phyloP scores from a whole-genome alignment of 2,113 vertebrate genomes.

The Pagrus major region DNA sequence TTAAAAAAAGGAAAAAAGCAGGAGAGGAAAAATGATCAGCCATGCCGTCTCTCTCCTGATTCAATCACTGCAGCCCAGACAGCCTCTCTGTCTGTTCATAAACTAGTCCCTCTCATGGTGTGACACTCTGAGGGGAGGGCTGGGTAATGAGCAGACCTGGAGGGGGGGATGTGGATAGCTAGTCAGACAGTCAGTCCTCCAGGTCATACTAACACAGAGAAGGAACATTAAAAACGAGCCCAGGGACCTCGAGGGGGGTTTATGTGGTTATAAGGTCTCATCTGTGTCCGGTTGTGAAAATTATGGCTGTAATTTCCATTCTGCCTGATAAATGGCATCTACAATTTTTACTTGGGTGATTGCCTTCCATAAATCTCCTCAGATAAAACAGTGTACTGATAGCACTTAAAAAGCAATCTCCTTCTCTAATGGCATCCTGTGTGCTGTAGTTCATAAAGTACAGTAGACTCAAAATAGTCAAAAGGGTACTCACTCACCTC shows the following conservation, averaged over 20 bases:
- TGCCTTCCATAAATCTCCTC: slow-evolving; percentile 86
- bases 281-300: slow-evolving; percentile 84
- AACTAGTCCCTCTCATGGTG: slow-evolving; percentile 83
- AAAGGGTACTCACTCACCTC: slow-evolving; percentile 34
- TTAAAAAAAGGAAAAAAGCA: slow-evolving; percentile 54
- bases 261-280: slow-evolving; percentile 82
- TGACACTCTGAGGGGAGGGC: slow-evolving; percentile 74
- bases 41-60: slow-evolving; percentile 75
- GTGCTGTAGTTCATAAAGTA: slow-evolving; percentile 67
- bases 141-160: slow-evolving; percentile 82
- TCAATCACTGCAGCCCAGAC: slow-evolving; percentile 79
- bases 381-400: slow-evolving; percentile 77
- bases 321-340: slow-evolving; percentile 85
- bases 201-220: slow-evolving; percentile 71
- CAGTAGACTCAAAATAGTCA: slow-evolving; percentile 62
- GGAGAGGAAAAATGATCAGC: slow-evolving; percentile 47
- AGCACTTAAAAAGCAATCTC: slow-evolving; percentile 84
- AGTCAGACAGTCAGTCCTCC: slow-evolving; percentile 73
- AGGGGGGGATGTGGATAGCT: slow-evolving; percentile 68
- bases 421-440: slow-evolving; percentile 73
- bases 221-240: slow-evolving; percentile 77
- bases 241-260: slow-evolving; percentile 70
- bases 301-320: slow-evolving; percentile 89
- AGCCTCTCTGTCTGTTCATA: slow-evolving; percentile 82
- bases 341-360: slow-evolving; percentile 83